Evolutionary conservation across 2,888 invertebrate species (phyloP), one percentile per base, ranked within the genome.

Genomic region (Beris chalybata): DNA sequence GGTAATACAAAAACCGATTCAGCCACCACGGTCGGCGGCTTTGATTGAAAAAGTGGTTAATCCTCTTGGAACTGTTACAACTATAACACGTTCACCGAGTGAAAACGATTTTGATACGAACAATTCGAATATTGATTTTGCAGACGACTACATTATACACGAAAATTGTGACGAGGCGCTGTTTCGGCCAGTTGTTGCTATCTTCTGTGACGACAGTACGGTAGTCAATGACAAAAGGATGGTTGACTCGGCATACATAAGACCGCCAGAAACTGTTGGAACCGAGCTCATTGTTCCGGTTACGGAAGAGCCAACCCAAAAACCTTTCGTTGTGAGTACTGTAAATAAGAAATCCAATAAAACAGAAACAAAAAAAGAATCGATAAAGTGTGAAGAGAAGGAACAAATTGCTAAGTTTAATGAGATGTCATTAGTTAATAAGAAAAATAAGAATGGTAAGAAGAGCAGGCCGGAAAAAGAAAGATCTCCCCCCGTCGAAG

Each of bases 1-100:
- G 56, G 38, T 31, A 4, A 64, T 48, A 58, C 57, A 29, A 38
- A 63, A 65, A 64, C 22, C 68, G 43, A 64, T 43, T 56, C 59
- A 57, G 54, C 47, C 55, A 30, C 55, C 58, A 5, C 64, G 67
- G n/a, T 56, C 67, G 15, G 64, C 61, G 47, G 67, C 72, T 6
- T 74, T 75, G 6, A 75, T 81, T 22, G 81, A 79, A 70, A 81
- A 81, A 66, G 88, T 90, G 71, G 91, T 92, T 76, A 91, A 89
- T 82, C 91, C 90, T 65, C 81, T 88, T 77, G 91, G 91, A 74
- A 89, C 88, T 68, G 91, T 90, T 74, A 85, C 77, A 71, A 81
- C 78, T 74, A 80, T 82, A 77, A 75, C 75, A 55, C 73, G 76
- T 3, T 77, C 76, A 66, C 73, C 76, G 53, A 74, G 74, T 32